Percentiles rank a stretch among this genome's conserved stretches.
These are phyloP conservation scores for Margarornis squamiger DNA, from an alignment of 2,797 vertebrate species.

Conservation along the genomic window DNA sequence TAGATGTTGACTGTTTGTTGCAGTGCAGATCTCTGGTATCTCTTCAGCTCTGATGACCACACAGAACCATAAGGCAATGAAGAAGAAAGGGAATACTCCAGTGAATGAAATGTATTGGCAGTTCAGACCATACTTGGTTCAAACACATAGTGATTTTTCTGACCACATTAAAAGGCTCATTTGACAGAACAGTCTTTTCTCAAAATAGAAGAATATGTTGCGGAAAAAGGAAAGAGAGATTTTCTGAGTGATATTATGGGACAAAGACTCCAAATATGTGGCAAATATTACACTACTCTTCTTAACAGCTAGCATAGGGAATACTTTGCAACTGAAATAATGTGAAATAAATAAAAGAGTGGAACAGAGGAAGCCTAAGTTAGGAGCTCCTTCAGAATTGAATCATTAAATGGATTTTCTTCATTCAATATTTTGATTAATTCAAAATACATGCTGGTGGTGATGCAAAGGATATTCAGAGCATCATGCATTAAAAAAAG, in stretches of 20 bases:
- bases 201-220: background rate
- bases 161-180: background rate
- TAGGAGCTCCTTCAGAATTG: background rate
- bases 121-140: background rate
- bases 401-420: background rate
- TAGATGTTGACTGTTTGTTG: background rate
- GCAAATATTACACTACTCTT: background rate
- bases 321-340: background rate
- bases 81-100: background rate
- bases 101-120: background rate
- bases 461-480: background rate
- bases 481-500: background rate
- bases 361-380: background rate
- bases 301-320: background rate
- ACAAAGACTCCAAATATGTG: background rate
- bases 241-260: background rate
- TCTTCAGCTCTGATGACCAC: background rate
- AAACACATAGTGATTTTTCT: background rate
- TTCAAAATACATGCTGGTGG: background rate
- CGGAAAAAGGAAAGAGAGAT: background rate
- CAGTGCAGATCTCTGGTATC: background rate
- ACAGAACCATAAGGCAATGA: background rate
- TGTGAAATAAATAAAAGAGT: background rate
- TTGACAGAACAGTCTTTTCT: background rate
- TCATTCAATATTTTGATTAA: background rate